These are phyloP conservation scores for Phataginus tetradactyla DNA, from an alignment of 2,797 vertebrate genomes.

Conservation along the genomic window DNA sequence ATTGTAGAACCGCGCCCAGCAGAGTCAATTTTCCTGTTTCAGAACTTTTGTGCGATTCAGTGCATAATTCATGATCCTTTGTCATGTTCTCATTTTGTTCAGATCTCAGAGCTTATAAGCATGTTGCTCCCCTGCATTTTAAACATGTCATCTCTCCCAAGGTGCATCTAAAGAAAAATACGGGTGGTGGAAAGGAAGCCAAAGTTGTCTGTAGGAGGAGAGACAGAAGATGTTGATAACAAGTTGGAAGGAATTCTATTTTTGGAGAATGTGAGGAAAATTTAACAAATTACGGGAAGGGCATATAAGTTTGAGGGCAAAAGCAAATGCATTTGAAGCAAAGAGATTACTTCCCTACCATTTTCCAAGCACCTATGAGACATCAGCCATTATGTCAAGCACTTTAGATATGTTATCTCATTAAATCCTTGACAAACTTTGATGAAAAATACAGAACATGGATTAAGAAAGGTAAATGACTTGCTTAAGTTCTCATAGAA, in stretches of 20 bases:
- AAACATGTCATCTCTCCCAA: conserved; percentile 40
- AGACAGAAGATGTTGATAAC: not conserved
- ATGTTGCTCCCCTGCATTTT: conserved; percentile 80
- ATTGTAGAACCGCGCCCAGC: conserved; percentile 60
- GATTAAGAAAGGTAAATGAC: not conserved
- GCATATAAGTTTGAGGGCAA: not conserved
- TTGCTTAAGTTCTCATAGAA: not conserved
- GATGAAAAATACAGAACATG: not conserved
- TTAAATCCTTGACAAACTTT: not conserved
- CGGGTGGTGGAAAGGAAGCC: not conserved
- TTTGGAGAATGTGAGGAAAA: not conserved
- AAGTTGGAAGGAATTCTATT: not conserved
- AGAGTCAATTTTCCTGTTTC: conserved; percentile 76
- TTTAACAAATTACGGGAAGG: not conserved
- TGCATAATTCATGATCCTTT: conserved; percentile 65
- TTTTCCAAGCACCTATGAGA: not conserved
- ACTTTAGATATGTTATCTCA: not conserved
- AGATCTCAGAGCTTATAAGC: conserved; percentile 78
- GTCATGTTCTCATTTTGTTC: conserved; percentile 82
- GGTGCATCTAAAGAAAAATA: conserved; percentile 31
- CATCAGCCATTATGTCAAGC: not conserved
- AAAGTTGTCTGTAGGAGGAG: not conserved
- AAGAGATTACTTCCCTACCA: not conserved
- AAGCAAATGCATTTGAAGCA: not conserved
- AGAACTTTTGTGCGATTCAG: conserved; percentile 69